These are phyloP conservation scores for Babyrousa celebensis DNA, from an alignment of 2,797 vertebrate species.

Conservation along the genomic window DNA sequence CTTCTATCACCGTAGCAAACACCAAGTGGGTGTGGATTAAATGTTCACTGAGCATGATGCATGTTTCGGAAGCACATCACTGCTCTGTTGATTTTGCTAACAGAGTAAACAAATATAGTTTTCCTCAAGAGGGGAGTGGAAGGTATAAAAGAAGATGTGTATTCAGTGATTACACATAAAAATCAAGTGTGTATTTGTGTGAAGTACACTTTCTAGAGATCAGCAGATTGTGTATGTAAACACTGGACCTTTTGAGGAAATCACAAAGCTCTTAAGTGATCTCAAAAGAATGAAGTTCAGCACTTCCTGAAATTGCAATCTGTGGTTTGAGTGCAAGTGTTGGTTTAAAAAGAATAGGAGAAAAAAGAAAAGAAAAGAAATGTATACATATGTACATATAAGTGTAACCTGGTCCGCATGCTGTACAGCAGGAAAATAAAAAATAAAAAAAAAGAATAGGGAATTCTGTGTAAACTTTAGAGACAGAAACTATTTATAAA, in stretches of 20 bases:
- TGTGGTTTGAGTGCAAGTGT: not conserved
- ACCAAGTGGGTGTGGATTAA: not conserved
- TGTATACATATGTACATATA: no score
- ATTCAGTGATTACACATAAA: not conserved
- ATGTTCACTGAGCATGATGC: accelerated
- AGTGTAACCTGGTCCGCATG: no score
- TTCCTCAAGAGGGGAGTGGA: not conserved
- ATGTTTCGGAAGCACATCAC: accelerated
- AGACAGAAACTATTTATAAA: not conserved
- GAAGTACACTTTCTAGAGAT: not conserved
- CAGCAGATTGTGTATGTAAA: not conserved
- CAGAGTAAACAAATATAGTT: not conserved
- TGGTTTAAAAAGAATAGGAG: not conserved
- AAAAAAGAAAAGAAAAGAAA: no score
- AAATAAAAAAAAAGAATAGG: not conserved
- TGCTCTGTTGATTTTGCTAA: not conserved
- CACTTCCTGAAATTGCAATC: not conserved
- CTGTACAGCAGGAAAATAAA: no score
- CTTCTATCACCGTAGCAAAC: accelerated
- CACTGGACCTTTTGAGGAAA: not conserved
- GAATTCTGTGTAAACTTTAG: not conserved
- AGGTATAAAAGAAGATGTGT: not conserved
- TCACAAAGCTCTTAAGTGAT: not conserved
- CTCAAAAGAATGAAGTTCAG: not conserved
- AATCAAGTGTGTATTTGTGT: not conserved